Evolutionary conservation across 2,113 vertebrate species (phyloP).

Genomic region (Ellobius talpinus): DNA sequence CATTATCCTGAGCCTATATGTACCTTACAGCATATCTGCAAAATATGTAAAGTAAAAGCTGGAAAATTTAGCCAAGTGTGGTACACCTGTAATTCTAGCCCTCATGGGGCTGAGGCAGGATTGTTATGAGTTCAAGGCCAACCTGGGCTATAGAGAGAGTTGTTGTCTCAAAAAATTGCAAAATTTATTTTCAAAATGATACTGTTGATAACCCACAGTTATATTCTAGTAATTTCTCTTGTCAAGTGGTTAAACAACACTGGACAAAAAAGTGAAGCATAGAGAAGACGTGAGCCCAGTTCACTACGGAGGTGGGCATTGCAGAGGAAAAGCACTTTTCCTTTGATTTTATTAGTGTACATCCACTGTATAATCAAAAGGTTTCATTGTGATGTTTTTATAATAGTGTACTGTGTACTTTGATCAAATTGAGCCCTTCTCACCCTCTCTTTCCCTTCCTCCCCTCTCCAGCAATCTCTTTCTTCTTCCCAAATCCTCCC

Average conservation of each 20-base stretch:
- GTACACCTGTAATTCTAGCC: not conserved
- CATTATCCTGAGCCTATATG: not conserved
- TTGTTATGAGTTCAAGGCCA: not conserved
- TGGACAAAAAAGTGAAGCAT: not conserved
- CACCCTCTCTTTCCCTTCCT: not conserved
- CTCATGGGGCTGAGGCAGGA: not conserved
- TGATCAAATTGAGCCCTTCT: not conserved
- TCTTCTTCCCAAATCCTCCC: not conserved
- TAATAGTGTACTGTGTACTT: too few relatives aligned
- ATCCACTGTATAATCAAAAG: not conserved
- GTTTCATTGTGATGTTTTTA: not conserved
- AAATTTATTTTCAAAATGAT: not conserved
- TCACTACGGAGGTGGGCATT: not conserved
- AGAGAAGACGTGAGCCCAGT: not conserved
- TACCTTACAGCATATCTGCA: not conserved
- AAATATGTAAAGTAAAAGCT: slow-evolving; percentile 47
- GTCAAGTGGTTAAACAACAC: not conserved
- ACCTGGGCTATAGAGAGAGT: not conserved
- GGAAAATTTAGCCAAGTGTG: not conserved
- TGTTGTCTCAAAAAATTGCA: not conserved
- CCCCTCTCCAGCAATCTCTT: not conserved
- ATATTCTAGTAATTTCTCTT: slow-evolving; percentile 8
- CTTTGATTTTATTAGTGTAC: not conserved
- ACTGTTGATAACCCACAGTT: not conserved
- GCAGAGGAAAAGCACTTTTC: not conserved